Base-by-base conservation (phyloP, 2,113 vertebrate species). In the Daubentonia madagascariensis region DNA sequence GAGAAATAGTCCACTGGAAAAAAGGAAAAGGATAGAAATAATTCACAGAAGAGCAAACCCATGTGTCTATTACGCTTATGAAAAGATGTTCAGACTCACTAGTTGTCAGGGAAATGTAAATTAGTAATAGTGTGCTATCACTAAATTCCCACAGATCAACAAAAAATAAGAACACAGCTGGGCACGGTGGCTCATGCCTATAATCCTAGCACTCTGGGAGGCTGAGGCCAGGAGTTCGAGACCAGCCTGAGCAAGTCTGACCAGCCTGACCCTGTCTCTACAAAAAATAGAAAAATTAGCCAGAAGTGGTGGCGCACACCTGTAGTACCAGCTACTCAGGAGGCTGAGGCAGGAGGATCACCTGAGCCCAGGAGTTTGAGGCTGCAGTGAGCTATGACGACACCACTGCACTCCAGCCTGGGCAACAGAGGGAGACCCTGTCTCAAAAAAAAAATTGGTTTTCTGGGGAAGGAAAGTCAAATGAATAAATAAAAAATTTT, bases 221-320 rank as follows among this genome's bases (percentile, higher is more conserved):
- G 10, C 59, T 30, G 61, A 63, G 61, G 61, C 28, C 61, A 63
- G 25, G 61, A 30, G 61, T 30, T 63, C 11, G 4, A 63, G 11
- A 30, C 25, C 61, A 63, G 25, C 61, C 25, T 63, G 61, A 63
- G 61, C 61, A 63, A 63, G 61, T 30, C 25, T 1, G 1, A 63
- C n/a, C n/a, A n/a, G n/a, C n/a, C n/a, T n/a, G 61, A 63, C 28
- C 4, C 25, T 1, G 4, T 63, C 28, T 63, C 61, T 63, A 63
- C 25, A 30, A 63, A 63, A 57, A 57, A 57, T 57, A 57, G 54
- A 57, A 57, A 57, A 57, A 22, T 57, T 28, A 63, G 10, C 61
- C 0, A 4, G 25, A 4, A 25, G 1, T 30, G 25, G 23, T 63
- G 25, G 61, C 4, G 1, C 4, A 4, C 30, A 10, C 10, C 61